Evolutionary conservation across 2,888 invertebrate species (phyloP).

Genomic region (Gymnosoma rotundatum): DNA sequence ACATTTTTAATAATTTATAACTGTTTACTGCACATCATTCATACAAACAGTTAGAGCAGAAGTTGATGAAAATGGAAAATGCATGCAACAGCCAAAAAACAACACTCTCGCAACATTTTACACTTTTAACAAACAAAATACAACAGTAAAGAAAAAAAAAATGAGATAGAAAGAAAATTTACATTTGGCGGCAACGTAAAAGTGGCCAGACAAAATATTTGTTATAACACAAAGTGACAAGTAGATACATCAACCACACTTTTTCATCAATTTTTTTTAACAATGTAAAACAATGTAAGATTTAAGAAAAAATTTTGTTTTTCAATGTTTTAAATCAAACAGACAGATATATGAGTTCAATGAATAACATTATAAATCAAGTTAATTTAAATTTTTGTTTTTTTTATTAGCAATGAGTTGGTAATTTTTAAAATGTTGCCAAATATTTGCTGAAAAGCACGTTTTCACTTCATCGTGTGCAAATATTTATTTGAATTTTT

Average conservation of each 20-base stretch:
- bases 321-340: too few relatives aligned
- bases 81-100: neutral
- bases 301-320: neutral
- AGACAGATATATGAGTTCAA: too few relatives aligned
- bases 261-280: neutral
- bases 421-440: too few relatives aligned
- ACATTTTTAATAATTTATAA: slow-evolving; percentile 43
- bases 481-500: neutral
- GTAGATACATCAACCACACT: slow-evolving; percentile 22
- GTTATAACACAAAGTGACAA: slow-evolving; percentile 27
- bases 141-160: neutral
- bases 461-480: too few relatives aligned
- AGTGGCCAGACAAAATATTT: slow-evolving; percentile 18
- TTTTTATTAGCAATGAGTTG: too few relatives aligned
- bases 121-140: slow-evolving; percentile 12
- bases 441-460: too few relatives aligned
- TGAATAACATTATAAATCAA: too few relatives aligned
- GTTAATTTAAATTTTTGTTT: too few relatives aligned
- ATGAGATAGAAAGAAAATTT: slow-evolving; percentile 48
- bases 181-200: slow-evolving; percentile 4
- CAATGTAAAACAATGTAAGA: slow-evolving; percentile 14
- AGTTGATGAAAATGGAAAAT: slow-evolving; percentile 2
- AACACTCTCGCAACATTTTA: slow-evolving; percentile 27
- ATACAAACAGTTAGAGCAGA: neutral
- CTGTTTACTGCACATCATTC: slow-evolving; percentile 20